A percentile compares a stretch with the other conserved stretches of the same genome.
Conservation (phyloP, 2,113 vertebrate species). For the Syngnathus typhle region DNA sequence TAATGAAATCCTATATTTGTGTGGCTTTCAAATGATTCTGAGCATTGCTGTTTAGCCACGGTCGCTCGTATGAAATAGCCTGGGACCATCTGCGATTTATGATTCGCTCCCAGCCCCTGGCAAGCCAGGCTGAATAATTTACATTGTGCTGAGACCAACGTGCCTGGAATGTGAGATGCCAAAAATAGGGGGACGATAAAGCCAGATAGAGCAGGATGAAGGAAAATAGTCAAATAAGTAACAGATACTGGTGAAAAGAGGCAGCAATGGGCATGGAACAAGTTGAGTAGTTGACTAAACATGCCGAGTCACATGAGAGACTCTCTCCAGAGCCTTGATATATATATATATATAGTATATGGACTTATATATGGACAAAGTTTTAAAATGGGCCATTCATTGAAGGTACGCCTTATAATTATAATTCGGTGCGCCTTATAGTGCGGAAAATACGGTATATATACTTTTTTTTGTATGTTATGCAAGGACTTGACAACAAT, state of each 20-base stretch:
- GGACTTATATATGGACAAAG: too few species aligned
- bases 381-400: too few species aligned
- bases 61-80: constrained; percentile 72
- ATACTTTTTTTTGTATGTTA: too few species aligned
- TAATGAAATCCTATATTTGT: constrained; percentile 66
- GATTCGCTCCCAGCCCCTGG: constrained; percentile 71
- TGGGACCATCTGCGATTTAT: constrained; percentile 72
- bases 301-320: constrained; percentile 57
- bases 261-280: constrained; percentile 15
- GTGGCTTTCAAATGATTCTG: constrained; percentile 62
- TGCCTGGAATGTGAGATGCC: constrained; percentile 72
- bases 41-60: constrained; percentile 73
- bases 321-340: constrained; percentile 31
- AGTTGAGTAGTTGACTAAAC: constrained; percentile 54
- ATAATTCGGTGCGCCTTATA: too few species aligned
- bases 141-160: constrained; percentile 74
- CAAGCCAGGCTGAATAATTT: constrained; percentile 77
- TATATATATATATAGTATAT: too few species aligned
- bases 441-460: too few species aligned
- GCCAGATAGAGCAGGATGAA: constrained; percentile 20
- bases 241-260: constrained; percentile 39
- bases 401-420: too few species aligned
- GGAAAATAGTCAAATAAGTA: constrained; percentile 36
- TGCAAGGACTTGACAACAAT: too few species aligned
- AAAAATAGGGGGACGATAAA: constrained; percentile 54